Evolutionary conservation across 92 coral and sea anemone genomes (phyloP).

Genomic region (Pocillopora meandrina): DNA sequence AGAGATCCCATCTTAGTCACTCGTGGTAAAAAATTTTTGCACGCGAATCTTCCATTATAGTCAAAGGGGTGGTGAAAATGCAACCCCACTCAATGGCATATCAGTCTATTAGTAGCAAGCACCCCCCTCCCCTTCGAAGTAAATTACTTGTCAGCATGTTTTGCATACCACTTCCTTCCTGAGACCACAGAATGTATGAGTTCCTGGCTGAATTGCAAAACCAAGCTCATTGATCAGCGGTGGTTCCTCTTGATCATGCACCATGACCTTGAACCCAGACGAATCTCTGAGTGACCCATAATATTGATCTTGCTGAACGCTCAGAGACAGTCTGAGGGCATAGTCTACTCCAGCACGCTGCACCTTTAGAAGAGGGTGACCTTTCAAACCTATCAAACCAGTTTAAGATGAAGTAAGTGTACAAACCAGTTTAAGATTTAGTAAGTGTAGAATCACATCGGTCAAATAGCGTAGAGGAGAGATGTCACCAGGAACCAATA

Average conservation of each 20-base stretch:
- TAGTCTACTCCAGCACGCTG: slow-evolving; percentile 98
- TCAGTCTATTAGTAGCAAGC: too few relatives aligned
- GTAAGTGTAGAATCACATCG: too few relatives aligned
- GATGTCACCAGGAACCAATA: too few relatives aligned
- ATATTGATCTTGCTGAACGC: slow-evolving; percentile 98
- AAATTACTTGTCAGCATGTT: background rate
- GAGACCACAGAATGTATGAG: slow-evolving; percentile 96
- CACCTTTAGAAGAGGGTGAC: slow-evolving; percentile 85
- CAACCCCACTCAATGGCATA: too few relatives aligned
- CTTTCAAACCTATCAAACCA: slow-evolving; percentile 58
- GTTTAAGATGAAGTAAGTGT: too few relatives aligned
- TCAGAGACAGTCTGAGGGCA: slow-evolving; percentile 86
- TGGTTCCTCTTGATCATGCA: slow-evolving; percentile 98
- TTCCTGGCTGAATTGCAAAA: slow-evolving; percentile 97
- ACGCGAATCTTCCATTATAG: too few relatives aligned
- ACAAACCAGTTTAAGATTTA: background rate
- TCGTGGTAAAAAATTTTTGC: too few relatives aligned
- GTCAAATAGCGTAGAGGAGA: too few relatives aligned
- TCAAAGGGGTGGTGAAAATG: too few relatives aligned
- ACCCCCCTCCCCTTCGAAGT: too few relatives aligned
- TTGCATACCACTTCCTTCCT: slow-evolving; percentile 87
- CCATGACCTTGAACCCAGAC: slow-evolving; percentile 99
- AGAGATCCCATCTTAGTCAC: too few relatives aligned
- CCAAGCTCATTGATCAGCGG: slow-evolving; percentile 99
- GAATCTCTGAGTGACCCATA: slow-evolving; percentile 96